Percentiles rank a stretch among this genome's conserved stretches.
Conservation (phyloP, 2,888 invertebrate genomes). For the Elegia similella region DNA sequence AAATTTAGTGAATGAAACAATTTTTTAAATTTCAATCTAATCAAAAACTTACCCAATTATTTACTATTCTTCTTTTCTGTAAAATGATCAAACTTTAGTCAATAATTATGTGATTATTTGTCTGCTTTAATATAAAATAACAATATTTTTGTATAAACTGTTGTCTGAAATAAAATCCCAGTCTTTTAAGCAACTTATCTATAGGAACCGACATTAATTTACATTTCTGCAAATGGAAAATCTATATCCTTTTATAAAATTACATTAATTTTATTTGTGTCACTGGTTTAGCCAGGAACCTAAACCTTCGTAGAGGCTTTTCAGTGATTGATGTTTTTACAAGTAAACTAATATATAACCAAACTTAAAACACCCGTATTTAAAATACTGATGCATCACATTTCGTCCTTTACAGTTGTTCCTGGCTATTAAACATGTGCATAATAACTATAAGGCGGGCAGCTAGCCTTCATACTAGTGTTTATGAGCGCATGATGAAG, state of each 20-base stretch:
- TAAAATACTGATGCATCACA: too few species aligned
- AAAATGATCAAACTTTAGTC: neutral
- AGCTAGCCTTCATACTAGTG: neutral
- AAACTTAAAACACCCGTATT: too few species aligned
- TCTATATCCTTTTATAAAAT: slow-evolving; percentile 15
- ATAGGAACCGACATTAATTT: slow-evolving; percentile 40
- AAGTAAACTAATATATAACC: too few species aligned
- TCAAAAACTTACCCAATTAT: too few species aligned
- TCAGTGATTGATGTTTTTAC: too few species aligned
- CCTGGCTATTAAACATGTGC: neutral
- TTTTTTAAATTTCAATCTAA: too few species aligned
- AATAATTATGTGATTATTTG: neutral
- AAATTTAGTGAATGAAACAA: too few species aligned
- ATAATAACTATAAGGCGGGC: neutral
- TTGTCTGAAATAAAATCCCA: slow-evolving; percentile 30
- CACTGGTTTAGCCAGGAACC: slow-evolving; percentile 26
- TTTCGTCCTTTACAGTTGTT: neutral
- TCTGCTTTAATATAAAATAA: neutral
- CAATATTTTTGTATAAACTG: neutral
- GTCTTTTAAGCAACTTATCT: slow-evolving; percentile 29
- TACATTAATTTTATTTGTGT: slow-evolving; percentile 19
- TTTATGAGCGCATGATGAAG: neutral
- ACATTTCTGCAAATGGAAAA: slow-evolving; percentile 24
- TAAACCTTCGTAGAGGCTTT: too few species aligned
- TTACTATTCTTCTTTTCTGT: too few species aligned